Evolutionary conservation across 2,113 vertebrate species (phyloP).

Genomic region (Prinia subflava): DNA sequence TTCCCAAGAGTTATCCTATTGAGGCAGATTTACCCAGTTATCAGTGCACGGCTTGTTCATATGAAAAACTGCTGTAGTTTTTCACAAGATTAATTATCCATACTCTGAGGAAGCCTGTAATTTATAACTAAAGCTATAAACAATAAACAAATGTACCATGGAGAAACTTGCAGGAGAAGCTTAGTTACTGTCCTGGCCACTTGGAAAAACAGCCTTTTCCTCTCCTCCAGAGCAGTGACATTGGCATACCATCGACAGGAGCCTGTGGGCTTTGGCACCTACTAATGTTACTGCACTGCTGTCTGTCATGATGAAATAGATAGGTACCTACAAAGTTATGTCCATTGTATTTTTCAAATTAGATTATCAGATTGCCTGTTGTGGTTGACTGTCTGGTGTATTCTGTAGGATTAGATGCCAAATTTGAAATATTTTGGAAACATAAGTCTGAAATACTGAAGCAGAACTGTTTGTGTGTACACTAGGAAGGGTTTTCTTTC

Average conservation of each 20-base stretch:
- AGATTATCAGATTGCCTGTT: background rate
- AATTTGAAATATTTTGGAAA: background rate
- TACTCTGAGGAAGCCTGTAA: slow-evolving; percentile 26
- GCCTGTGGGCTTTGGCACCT: background rate
- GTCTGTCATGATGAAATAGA: background rate
- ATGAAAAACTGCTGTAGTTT: slow-evolving; percentile 13
- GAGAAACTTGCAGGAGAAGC: background rate
- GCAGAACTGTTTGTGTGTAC: background rate
- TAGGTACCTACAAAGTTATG: background rate
- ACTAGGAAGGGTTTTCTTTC: background rate
- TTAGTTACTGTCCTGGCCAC: background rate
- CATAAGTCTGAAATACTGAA: background rate
- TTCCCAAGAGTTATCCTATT: slow-evolving; percentile 42
- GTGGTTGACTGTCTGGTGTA: background rate
- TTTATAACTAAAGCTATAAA: slow-evolving; percentile 27
- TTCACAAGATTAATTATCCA: slow-evolving; percentile 42
- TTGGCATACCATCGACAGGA: background rate
- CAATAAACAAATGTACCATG: background rate
- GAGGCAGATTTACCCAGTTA: slow-evolving; percentile 50
- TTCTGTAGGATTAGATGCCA: background rate
- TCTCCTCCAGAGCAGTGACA: background rate
- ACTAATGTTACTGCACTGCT: background rate
- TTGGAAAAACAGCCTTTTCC: background rate
- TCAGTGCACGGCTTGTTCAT: slow-evolving; percentile 20
- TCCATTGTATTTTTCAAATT: background rate